A percentile compares a stretch with the other conserved stretches of the same genome.
These are phyloP conservation scores for Xenops minutus DNA, from an alignment of 2,797 vertebrate genomes.

Conservation along the genomic window DNA sequence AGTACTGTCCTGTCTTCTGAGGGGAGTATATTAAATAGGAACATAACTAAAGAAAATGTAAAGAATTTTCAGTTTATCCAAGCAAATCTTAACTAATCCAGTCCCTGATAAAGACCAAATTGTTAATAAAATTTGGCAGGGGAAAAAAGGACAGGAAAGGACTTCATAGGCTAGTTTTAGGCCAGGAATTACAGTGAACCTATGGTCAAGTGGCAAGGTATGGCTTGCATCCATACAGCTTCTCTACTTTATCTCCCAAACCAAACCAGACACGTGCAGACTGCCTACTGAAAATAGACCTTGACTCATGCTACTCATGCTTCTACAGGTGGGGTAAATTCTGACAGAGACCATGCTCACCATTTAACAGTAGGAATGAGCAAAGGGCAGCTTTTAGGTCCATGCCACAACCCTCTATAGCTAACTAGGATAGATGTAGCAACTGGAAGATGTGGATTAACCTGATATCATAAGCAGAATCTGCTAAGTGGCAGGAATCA, in stretches of 20 bases:
- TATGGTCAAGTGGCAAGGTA: background rate
- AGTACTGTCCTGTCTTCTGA: background rate
- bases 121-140: background rate
- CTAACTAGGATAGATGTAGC: background rate
- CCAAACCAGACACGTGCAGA: background rate
- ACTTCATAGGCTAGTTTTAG: background rate
- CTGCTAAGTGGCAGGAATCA: background rate
- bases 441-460: background rate
- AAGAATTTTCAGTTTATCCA: background rate
- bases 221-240: background rate
- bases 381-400: background rate
- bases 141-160: background rate
- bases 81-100: background rate
- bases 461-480: background rate
- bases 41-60: background rate
- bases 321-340: background rate
- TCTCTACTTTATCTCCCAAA: background rate
- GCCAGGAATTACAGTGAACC: background rate
- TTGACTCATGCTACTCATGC: background rate
- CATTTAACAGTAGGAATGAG: background rate
- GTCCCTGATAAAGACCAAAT: background rate
- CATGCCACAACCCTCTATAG: background rate
- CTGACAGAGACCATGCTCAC: background rate
- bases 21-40: background rate
- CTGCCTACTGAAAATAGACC: background rate